phyloP scores from a whole-genome alignment of 2,888 invertebrate genomes.

The Clunio marinus region DNA sequence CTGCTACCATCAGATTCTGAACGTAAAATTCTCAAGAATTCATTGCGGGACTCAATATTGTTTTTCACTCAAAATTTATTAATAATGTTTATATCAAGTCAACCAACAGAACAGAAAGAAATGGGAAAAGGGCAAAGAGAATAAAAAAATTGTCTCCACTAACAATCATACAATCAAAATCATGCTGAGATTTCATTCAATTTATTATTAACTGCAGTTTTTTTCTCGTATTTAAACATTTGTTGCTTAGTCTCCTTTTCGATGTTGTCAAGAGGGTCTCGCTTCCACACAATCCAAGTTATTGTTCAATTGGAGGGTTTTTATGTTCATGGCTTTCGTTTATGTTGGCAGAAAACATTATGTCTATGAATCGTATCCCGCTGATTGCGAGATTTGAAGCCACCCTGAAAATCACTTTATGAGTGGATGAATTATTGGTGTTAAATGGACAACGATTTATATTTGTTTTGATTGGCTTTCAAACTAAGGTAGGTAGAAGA shows the following conservation, averaged over 20 bases:
- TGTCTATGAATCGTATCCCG: constrained; percentile 34
- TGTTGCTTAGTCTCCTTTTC: constrained; percentile 31
- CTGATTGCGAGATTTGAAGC: constrained; percentile 33
- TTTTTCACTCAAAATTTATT: constrained; percentile 11
- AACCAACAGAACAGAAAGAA: neutral
- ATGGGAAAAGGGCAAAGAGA: neutral
- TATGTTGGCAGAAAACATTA: constrained; percentile 35
- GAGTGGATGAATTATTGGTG: constrained; percentile 3
- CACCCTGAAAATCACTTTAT: constrained; percentile 38
- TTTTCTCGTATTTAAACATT: constrained; percentile 2
- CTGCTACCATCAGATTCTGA: too few species aligned
- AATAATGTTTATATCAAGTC: constrained; percentile 1
- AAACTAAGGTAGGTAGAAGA: too few species aligned
- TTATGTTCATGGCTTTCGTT: neutral
- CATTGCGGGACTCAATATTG: too few species aligned
- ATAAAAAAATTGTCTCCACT: constrained; percentile 29
- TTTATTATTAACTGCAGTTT: constrained; percentile 26
- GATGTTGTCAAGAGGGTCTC: constrained; percentile 7
- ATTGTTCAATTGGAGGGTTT: constrained; percentile 15
- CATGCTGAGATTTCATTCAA: constrained; percentile 37
- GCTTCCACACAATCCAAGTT: neutral
- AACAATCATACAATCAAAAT: constrained; percentile 39
- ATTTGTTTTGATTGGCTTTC: neutral
- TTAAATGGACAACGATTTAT: constrained; percentile 38
- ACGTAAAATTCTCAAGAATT: too few species aligned